Conservation (phyloP, 2,888 invertebrate genomes). For the Holacanthella duospinosa region DNA sequence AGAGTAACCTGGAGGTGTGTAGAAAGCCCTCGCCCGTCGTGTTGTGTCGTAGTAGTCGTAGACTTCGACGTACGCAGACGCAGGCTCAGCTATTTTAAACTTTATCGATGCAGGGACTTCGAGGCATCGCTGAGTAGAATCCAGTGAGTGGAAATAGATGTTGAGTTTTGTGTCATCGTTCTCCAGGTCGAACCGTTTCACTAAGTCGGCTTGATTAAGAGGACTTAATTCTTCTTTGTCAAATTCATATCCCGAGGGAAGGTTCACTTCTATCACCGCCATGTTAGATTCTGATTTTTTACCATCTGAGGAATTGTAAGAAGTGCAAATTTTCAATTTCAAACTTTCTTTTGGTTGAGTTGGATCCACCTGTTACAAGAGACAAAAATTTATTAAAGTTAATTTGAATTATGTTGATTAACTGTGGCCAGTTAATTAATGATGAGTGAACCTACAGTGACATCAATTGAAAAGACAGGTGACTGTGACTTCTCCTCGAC, state of each 20-base stretch:
- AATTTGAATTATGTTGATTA: neutral
- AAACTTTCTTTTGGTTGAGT: neutral
- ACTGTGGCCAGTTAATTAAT: neutral
- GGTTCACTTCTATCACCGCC: conserved; percentile 75
- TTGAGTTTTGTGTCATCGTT: conserved; percentile 56
- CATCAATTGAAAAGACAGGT: conserved; percentile 18
- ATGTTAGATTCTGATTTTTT: conserved; percentile 54
- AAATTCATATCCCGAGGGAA: conserved; percentile 83
- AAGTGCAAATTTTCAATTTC: conserved; percentile 16
- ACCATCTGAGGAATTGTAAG: conserved; percentile 6
- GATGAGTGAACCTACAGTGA: conserved; percentile 19
- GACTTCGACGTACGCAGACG: conserved; percentile 70
- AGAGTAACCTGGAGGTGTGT: conserved; percentile 43
- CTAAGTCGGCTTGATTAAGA: conserved; percentile 39
- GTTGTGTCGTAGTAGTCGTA: conserved; percentile 79
- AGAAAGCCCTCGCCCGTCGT: conserved; percentile 68
- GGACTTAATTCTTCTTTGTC: conserved; percentile 47
- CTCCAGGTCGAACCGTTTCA: conserved; percentile 58
- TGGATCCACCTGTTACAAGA: neutral
- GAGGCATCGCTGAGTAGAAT: conserved; percentile 58
- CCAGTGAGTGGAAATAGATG: conserved; percentile 55
- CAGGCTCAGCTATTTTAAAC: conserved; percentile 71
- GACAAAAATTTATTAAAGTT: neutral
- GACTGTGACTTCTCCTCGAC: conserved; percentile 12
- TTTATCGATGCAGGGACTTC: conserved; percentile 71